phyloP scores from a whole-genome alignment of 1,140 invertebrate genomes.

The Apis laboriosa region DNA sequence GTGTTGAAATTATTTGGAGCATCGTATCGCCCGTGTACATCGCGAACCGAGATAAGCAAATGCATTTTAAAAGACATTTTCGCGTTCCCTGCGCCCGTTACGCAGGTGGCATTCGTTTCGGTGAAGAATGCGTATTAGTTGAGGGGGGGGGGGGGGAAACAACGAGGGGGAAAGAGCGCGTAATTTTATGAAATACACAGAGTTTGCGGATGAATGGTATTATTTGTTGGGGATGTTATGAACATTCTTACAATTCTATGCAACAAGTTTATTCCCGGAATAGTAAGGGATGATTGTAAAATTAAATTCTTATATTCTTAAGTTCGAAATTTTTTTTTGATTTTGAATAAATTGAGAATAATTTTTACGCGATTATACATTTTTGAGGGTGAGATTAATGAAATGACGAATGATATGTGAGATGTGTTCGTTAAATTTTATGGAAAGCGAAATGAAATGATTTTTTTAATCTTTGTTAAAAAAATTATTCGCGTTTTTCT shows the following conservation, averaged over 20 bases:
- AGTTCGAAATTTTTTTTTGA: no score
- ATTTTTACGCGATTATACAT: no score
- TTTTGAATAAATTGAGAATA: no score
- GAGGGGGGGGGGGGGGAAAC: not conserved
- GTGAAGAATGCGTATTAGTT: not conserved
- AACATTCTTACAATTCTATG: not conserved
- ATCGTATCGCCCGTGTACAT: constrained; percentile 1
- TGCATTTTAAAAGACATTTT: constrained; percentile 11
- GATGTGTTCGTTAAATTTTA: no score
- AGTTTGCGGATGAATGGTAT: not conserved
- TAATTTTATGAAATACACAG: not conserved
- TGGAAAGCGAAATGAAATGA: no score
- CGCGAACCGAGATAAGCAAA: constrained; percentile 6
- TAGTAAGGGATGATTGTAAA: not conserved
- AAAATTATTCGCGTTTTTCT: not conserved
- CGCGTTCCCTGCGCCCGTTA: not conserved
- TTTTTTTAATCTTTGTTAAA: not conserved
- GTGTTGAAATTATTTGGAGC: constrained; percentile 41
- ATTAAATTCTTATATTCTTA: no score
- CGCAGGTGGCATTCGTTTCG: not conserved
- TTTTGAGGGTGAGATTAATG: no score
- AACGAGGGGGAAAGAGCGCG: not conserved
- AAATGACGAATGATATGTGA: no score
- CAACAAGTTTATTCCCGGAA: fast-evolving
- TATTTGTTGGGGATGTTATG: not conserved